These are phyloP conservation scores for Brachyalestes nurse DNA, from an alignment of 2,797 vertebrate species.

Conservation along the genomic window DNA sequence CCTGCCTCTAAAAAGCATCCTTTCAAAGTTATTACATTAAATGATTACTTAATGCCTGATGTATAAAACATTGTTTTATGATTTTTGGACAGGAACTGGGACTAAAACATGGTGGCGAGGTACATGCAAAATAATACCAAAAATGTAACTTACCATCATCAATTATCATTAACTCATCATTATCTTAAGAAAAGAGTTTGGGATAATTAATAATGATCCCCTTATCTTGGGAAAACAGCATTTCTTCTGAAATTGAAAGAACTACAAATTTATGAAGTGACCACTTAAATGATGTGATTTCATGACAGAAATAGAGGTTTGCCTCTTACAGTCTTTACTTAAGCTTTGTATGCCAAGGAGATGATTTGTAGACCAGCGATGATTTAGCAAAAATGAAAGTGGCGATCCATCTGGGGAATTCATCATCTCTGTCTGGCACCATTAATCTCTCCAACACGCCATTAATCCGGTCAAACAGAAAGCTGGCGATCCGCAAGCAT, in stretches of 20 bases:
- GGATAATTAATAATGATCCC: not conserved
- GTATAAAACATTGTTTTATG: too few species aligned
- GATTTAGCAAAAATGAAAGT: constrained; percentile 13
- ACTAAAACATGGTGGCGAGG: too few species aligned
- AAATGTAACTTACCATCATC: too few species aligned
- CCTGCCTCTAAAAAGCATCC: too few species aligned
- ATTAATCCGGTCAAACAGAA: constrained; percentile 48
- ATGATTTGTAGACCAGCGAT: not conserved
- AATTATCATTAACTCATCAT: too few species aligned
- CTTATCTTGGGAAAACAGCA: not conserved
- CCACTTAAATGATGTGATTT: too few species aligned
- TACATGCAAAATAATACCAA: too few species aligned
- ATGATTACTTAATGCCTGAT: too few species aligned
- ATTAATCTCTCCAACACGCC: constrained; percentile 40
- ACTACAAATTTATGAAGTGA: too few species aligned
- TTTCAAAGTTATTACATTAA: too few species aligned
- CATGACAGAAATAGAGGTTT: not conserved
- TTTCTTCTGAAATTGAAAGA: too few species aligned
- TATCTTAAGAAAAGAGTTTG: not conserved
- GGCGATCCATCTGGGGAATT: constrained; percentile 31
- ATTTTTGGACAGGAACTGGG: too few species aligned
- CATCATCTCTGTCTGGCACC: constrained; percentile 44
- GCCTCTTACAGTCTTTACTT: not conserved
- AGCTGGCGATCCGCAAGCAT: not conserved
- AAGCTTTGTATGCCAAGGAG: not conserved